Percentiles rank a stretch among this genome's conserved stretches.
Conservation (phyloP, 2,797 vertebrate species). For the Natrix natrix region DNA sequence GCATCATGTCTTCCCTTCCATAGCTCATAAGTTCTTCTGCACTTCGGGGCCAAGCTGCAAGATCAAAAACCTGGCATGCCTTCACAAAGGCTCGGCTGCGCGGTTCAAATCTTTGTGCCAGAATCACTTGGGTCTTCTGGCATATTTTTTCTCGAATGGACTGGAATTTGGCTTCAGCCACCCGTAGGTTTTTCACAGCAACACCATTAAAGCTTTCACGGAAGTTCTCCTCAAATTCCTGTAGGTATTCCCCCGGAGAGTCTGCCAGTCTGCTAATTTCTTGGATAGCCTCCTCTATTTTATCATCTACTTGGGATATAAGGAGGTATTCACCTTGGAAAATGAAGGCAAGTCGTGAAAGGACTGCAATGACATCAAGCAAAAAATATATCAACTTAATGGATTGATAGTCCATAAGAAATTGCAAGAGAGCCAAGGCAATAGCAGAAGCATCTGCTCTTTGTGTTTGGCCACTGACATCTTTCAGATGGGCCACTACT, state of each 20-base stretch:
- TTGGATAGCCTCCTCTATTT: slow-evolving; percentile 89
- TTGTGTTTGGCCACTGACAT: slow-evolving; percentile 91
- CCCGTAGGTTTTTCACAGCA: slow-evolving; percentile 90
- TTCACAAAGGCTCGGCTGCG: slow-evolving; percentile 86
- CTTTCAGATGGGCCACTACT: slow-evolving; percentile 93
- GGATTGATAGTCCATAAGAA: slow-evolving; percentile 95
- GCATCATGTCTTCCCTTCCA: slow-evolving; percentile 89
- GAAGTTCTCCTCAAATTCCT: slow-evolving; percentile 96
- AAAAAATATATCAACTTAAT: slow-evolving; percentile 97
- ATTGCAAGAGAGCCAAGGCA: slow-evolving; percentile 90
- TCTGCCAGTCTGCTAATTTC: slow-evolving; percentile 90
- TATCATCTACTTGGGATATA: slow-evolving; percentile 88
- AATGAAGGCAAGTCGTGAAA: slow-evolving; percentile 88
- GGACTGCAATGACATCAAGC: slow-evolving; percentile 90
- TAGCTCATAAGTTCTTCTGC: slow-evolving; percentile 85
- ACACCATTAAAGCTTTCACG: slow-evolving; percentile 94
- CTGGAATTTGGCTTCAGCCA: slow-evolving; percentile 96
- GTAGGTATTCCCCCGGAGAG: slow-evolving; percentile 90
- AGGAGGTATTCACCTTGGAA: slow-evolving; percentile 93
- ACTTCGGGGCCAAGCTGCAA: slow-evolving; percentile 85
- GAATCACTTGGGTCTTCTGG: slow-evolving; percentile 87
- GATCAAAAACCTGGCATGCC: slow-evolving; percentile 90
- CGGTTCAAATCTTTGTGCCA: slow-evolving; percentile 87
- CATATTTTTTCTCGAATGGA: slow-evolving; percentile 97
- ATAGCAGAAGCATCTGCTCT: slow-evolving; percentile 90